Evolutionary conservation across 37 sponge, comb jelly and placozoan genomes (phyloP).

Genomic region (Ephydatia muelleri): DNA sequence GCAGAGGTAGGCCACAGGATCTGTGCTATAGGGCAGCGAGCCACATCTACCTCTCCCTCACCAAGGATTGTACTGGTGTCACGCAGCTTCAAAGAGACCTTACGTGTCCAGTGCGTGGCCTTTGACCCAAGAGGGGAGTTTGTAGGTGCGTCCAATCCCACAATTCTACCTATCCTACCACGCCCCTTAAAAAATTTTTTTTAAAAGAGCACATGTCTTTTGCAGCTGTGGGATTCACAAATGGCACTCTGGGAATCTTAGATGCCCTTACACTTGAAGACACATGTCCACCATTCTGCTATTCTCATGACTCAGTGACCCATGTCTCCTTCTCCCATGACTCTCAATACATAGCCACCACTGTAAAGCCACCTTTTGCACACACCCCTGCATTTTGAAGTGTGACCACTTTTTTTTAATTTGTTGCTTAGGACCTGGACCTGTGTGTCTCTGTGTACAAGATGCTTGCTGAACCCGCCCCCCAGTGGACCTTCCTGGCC

Average conservation of each 20-base stretch:
- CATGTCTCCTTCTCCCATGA: constrained; percentile 95
- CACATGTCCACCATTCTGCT: constrained; percentile 62
- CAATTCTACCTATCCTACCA: background rate
- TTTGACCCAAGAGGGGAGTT: constrained; percentile 76
- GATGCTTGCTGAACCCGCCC: constrained; percentile 12
- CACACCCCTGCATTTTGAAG: too few relatives aligned
- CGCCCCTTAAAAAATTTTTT: constrained; percentile 15
- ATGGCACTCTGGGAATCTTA: constrained; percentile 76
- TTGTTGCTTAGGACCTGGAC: constrained; percentile 71
- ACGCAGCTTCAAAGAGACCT: constrained; percentile 58
- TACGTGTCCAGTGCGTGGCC: constrained; percentile 65
- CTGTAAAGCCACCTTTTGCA: constrained; percentile 76
- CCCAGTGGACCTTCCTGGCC: constrained; percentile 78
- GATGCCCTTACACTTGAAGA: constrained; percentile 80
- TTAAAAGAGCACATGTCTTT: background rate
- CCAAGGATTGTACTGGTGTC: constrained; percentile 28
- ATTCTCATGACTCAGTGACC: constrained; percentile 83
- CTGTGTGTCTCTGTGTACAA: constrained; percentile 76
- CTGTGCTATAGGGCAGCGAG: background rate
- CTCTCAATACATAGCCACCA: constrained; percentile 84
- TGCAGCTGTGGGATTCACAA: constrained; percentile 87
- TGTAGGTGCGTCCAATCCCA: constrained; percentile 42
- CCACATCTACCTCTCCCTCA: too few relatives aligned
- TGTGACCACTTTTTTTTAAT: background rate
- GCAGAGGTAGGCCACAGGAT: constrained; percentile 50